Conservation (phyloP, 2,888 invertebrate genomes). For the Argyresthia albistria region DNA sequence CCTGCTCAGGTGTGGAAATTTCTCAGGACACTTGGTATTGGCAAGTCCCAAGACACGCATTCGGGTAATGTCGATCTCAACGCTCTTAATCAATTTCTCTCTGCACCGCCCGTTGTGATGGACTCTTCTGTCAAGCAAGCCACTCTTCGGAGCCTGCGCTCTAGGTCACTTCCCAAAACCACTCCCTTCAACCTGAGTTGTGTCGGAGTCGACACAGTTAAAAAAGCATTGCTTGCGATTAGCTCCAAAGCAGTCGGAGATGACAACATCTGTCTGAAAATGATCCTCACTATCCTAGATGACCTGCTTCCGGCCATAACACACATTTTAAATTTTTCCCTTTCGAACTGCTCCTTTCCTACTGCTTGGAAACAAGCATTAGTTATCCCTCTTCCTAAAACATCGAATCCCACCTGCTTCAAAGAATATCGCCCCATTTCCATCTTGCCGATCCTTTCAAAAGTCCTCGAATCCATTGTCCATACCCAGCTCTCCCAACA, state of each 20-base stretch:
- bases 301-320: neutral
- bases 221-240: constrained; percentile 8
- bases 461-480: constrained; percentile 7
- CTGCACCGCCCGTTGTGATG: neutral
- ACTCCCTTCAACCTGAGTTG: neutral
- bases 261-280: constrained; percentile 8
- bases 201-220: constrained; percentile 8
- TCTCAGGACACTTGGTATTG: neutral
- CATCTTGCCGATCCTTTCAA: constrained; percentile 10
- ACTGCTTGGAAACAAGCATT: constrained; percentile 6
- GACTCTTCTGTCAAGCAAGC: neutral
- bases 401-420: constrained; percentile 3
- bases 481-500: constrained; percentile 1
- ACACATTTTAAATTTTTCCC: constrained; percentile 11
- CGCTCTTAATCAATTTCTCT: neutral
- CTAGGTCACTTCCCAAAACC: neutral
- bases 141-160: neutral
- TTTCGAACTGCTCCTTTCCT: constrained; percentile 7
- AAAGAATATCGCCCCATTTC: constrained; percentile 11
- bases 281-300: constrained; percentile 1
- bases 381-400: constrained; percentile 11
- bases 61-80: neutral
- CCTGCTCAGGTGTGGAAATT: constrained; percentile 2
- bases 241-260: constrained; percentile 11
- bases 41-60: neutral